Base-by-base conservation (phyloP, 1,140 invertebrate species). In the Megalopta genalis region DNA sequence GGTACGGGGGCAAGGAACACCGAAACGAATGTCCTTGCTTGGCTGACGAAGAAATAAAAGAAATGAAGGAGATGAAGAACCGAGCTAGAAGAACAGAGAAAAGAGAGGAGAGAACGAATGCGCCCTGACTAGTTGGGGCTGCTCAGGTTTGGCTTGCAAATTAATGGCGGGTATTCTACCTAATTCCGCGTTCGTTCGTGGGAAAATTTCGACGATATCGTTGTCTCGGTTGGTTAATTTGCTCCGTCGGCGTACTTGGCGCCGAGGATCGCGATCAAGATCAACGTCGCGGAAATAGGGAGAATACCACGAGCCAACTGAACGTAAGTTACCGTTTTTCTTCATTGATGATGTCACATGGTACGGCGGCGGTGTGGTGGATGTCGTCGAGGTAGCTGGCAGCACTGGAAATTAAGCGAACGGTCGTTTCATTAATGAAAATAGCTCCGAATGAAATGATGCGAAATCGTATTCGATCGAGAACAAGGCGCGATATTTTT, bases 311-410 rank as follows among this genome's bases (percentile, higher is more conserved):
- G 9, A 12, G 10, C 42, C 42, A 14, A 46, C 14, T 37, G 21
- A 23, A n/a, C 59, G 32, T 54, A 37, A 73, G 75, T 90, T 91
- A 92, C 90, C 90, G 77, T 89, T 90, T 68, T 90, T 91, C 65
- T 87, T 91, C 57, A 86, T 81, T 16, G 88, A 86, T 18, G 87
- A 87, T 5, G 91, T 91, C 21, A 88, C 89, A 62, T 91, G 92
- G 84, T 93, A 92, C 18, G 94, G 93, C 39, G 92, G 83, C 25
- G 93, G 93, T 3, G 95, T 95, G 37, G 95, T 95, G 52, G 95
- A 94, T 7, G 93, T 94, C 6, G 95, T 95, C 14, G 95, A 95
- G 27, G 95, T 95, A n/a, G 95, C 95, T 54, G 95, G 95, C 88
- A 96, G 95, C 93, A 96, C 95, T 96, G 92, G 87, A 57, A 84